Evolutionary conservation across 2,888 invertebrate genomes (phyloP).

Genomic region (Perizoma flavofasciatum): DNA sequence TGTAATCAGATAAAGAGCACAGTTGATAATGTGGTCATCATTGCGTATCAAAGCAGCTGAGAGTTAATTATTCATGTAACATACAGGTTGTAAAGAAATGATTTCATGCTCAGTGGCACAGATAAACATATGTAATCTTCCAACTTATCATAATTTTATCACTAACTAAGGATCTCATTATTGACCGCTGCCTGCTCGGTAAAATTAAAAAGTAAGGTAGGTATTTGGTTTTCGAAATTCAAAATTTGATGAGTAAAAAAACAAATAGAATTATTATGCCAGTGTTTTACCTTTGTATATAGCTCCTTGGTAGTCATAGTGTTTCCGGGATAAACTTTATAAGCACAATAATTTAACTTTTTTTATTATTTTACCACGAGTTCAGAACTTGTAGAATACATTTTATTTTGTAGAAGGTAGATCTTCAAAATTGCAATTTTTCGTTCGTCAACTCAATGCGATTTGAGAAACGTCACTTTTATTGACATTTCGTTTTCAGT

Average conservation of each 20-base stretch:
- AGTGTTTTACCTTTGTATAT: slow-evolving; percentile 74
- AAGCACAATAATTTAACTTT: slow-evolving; percentile 41
- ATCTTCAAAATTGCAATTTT: slow-evolving; percentile 64
- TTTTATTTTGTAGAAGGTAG: slow-evolving; percentile 71
- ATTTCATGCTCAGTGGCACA: slow-evolving; percentile 50
- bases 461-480: slow-evolving; percentile 73
- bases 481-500: slow-evolving; percentile 66
- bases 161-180: no score
- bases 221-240: slow-evolving; percentile 19
- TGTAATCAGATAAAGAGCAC: not conserved
- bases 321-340: slow-evolving; percentile 33
- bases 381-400: slow-evolving; percentile 63
- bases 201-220: slow-evolving; percentile 11
- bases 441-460: slow-evolving; percentile 42
- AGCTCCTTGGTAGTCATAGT: slow-evolving; percentile 81
- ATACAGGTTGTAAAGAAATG: slow-evolving; percentile 29
- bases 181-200: not conserved
- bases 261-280: slow-evolving; percentile 10
- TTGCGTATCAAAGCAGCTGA: slow-evolving; percentile 7
- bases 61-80: slow-evolving; percentile 24
- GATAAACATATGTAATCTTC: slow-evolving; percentile 12
- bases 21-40: slow-evolving; percentile 12
- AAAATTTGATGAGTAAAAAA: slow-evolving; percentile 19
- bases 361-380: slow-evolving; percentile 68
- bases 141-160: not conserved